These are phyloP conservation scores for Chromobotia macracanthus DNA, from an alignment of 2,797 vertebrate genomes.

Conservation along the genomic window DNA sequence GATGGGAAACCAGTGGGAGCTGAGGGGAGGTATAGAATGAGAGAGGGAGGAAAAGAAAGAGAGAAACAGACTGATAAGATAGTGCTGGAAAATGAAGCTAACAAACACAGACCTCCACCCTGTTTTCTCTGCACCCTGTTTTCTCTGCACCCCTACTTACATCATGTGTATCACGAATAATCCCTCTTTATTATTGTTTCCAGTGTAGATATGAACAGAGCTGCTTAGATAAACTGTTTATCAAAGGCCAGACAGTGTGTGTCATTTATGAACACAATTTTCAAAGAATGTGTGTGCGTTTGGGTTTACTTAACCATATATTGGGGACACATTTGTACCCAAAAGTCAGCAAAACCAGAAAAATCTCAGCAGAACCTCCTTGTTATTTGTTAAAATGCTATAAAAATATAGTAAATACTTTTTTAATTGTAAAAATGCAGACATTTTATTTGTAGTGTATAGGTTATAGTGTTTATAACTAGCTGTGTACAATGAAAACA, in stretches of 20 bases:
- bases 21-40: constrained; percentile 28
- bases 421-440: no score
- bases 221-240: constrained; percentile 23
- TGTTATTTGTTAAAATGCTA: no score
- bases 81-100: constrained; percentile 39
- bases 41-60: background rate
- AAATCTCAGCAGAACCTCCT: no score
- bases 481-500: no score
- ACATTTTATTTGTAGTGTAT: no score
- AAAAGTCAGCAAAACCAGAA: no score
- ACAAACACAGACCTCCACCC: constrained; percentile 27
- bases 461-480: no score
- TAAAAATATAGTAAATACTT: no score
- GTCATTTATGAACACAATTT: background rate
- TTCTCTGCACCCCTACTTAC: constrained; percentile 11
- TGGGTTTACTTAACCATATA: no score
- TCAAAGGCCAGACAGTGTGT: constrained; percentile 15
- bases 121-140: background rate
- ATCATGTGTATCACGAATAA: background rate
- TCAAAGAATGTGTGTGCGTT: no score
- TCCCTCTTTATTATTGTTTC: constrained; percentile 46
- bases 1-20: constrained; percentile 41
- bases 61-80: constrained; percentile 16
- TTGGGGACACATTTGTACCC: no score
- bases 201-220: constrained; percentile 12